Base-by-base conservation (phyloP, 2,113 vertebrate species). In the Amphilophus citrinellus region DNA sequence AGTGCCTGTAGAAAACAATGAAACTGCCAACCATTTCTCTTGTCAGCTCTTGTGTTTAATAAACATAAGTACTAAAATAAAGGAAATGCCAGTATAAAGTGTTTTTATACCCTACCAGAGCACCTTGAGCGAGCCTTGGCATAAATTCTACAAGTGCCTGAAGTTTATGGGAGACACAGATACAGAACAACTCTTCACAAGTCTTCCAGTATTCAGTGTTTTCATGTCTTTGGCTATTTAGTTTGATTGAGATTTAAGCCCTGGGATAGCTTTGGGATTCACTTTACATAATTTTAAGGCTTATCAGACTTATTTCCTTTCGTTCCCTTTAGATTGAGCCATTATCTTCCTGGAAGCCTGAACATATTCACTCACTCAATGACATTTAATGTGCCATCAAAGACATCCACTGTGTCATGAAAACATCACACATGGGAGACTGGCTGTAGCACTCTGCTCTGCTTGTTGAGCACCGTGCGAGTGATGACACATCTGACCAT, bases 221-320 rank as follows among this genome's bases (percentile, higher is more conserved):
- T 81, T 65, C 66, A 63, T 22, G 77, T 82, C 39, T 82, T 80
- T 76, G 68, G 78, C 76, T 59, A 76, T 80, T 84, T 58, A 44
- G 68, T 76, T 35, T 60, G 80, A 86, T 58, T 73, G 58, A 79
- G 58, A 89, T 92, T 76, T 76, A 78, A 71, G 89, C 76, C 44
- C 53, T 20, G 59, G 53, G 77, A 62, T 76, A 81, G 85, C 50
- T 82, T 63, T 30, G 14, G 56, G 56, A 80, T 90, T 88, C 32
- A 3, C 76, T 83, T 84, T 87, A 80, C 80, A 73, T 85, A 22
- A 24, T 84, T 90, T 85, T 79, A 73, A 79, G 75, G 65, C 78
- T 83, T 76, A 90, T 92, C 84, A 80, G 79, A 86, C 76, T 79
- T 79, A 81, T 90, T 89, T 92, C 56, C 15, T 81, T 86, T 71